A percentile compares a stretch with the other conserved stretches of the same genome.
Evolutionary conservation across 2,888 invertebrate species (phyloP).

Genomic region (Leistus spinibarbis): DNA sequence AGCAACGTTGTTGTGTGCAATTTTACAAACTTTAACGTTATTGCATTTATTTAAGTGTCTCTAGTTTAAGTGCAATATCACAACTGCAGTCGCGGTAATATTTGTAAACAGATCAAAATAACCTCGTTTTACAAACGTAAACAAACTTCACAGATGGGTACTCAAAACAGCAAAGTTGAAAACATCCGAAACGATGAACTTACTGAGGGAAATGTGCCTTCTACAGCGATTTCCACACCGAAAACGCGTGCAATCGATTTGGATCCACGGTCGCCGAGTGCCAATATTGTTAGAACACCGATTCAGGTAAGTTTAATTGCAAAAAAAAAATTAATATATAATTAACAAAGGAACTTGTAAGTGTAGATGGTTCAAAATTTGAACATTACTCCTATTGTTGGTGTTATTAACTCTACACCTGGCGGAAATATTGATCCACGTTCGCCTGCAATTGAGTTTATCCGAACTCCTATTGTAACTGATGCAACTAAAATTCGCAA

Average conservation of each 20-base stretch:
- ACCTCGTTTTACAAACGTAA: neutral
- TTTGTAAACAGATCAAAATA: neutral
- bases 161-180: conserved; percentile 42
- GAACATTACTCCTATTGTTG: conserved; percentile 25
- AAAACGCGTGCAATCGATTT: conserved; percentile 44
- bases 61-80: neutral
- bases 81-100: neutral
- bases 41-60: neutral
- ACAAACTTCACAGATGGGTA: conserved; percentile 42
- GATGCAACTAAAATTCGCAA: conserved; percentile 48
- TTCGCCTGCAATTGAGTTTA: conserved; percentile 65
- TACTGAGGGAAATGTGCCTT: conserved; percentile 40
- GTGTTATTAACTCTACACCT: neutral
- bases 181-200: conserved; percentile 34
- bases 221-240: conserved; percentile 46
- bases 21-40: neutral
- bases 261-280: conserved; percentile 68
- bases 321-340: neutral
- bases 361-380: conserved; percentile 13
- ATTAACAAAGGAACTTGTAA: neutral
- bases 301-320: conserved; percentile 59
- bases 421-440: conserved; percentile 56
- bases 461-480: conserved; percentile 63
- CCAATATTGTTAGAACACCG: conserved; percentile 65
- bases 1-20: neutral